phyloP scores from a whole-genome alignment of 2,797 vertebrate genomes.

The Cynodonichthys magdalenae region DNA sequence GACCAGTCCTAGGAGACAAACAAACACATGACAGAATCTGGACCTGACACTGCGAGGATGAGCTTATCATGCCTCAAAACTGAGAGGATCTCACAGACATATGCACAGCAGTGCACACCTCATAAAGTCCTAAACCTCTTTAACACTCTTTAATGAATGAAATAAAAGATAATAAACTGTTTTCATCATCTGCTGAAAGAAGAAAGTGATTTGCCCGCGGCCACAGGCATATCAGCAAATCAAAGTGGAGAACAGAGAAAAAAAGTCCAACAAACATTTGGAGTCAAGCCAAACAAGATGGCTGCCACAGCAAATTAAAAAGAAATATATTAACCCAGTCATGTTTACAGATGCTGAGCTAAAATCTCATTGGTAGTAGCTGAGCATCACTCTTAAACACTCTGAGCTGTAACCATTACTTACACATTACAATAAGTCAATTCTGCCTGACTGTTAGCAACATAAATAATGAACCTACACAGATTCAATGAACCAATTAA shows the following conservation, averaged over 20 bases:
- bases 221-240: conserved; percentile 9
- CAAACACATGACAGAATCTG: conserved; percentile 5
- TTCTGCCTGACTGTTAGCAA: no score
- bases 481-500: no score
- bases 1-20: conserved; percentile 89
- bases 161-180: conserved; percentile 11
- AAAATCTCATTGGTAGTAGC: no score
- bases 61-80: conserved; percentile 12
- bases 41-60: background rate
- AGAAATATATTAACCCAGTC: no score
- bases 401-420: no score
- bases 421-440: no score
- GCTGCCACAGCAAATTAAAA: no score
- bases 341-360: no score
- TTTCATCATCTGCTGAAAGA: conserved; percentile 56
- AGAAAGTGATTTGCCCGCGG: conserved; percentile 17
- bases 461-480: no score
- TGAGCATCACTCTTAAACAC: no score
- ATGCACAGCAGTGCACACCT: conserved; percentile 44
- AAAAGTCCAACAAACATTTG: background rate
- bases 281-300: no score
- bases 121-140: conserved; percentile 15
- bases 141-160: conserved; percentile 24
- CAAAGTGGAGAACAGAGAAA: conserved; percentile 4
- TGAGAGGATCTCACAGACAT: conserved; percentile 12